Conservation (phyloP, 2,113 vertebrate species). For the Microtus montanus region DNA sequence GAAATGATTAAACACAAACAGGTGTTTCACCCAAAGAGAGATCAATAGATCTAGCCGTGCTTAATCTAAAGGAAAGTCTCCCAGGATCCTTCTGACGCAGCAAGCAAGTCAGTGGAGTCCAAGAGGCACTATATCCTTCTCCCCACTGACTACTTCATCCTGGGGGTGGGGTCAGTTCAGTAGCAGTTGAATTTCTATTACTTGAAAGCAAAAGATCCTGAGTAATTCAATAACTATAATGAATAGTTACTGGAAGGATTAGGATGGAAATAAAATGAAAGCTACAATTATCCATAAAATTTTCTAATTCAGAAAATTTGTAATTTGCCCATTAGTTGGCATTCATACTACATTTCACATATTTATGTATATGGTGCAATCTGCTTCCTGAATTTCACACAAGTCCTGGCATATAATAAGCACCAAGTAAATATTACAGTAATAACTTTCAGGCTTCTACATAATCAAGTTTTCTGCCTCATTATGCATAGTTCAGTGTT, state of each 20-base stretch:
- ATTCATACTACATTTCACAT: neutral
- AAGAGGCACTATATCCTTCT: neutral
- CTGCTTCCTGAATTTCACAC: neutral
- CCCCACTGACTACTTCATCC: neutral
- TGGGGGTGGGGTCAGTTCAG: neutral
- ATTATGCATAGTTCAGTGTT: neutral
- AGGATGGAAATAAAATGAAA: constrained; percentile 8
- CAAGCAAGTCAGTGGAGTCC: neutral
- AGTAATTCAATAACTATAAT: neutral
- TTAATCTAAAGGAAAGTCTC: neutral
- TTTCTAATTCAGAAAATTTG: neutral
- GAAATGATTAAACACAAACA: neutral
- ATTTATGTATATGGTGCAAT: neutral
- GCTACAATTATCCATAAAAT: neutral
- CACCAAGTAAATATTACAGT: constrained; percentile 11
- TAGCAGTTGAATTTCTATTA: neutral
- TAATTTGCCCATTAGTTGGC: neutral
- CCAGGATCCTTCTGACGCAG: neutral
- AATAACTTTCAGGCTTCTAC: neutral
- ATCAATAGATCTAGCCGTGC: neutral
- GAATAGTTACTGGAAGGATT: neutral
- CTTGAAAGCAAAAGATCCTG: neutral
- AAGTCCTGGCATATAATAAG: neutral
- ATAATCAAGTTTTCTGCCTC: neutral
- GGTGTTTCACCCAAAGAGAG: neutral